Base-by-base conservation (phyloP, 1,140 invertebrate species). In the Caenorhabditis tropicalis region DNA sequence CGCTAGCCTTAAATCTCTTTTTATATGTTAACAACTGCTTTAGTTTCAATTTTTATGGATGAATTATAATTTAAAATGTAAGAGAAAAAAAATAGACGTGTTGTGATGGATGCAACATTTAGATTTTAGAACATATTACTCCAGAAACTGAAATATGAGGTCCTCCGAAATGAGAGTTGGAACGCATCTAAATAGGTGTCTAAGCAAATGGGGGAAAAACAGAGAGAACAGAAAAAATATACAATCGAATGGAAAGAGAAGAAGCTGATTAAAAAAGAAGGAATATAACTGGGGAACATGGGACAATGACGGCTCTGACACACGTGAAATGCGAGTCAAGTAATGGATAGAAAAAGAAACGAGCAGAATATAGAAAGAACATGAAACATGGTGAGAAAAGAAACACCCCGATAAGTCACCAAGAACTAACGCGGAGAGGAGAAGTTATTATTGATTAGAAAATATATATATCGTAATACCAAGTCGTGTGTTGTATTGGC, bases 101-200 rank as follows among this genome's bases (percentile, higher is more conserved):
- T n/a, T 12, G 24, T 46, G 65, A 74, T 74, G 65, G 36, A 33
- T 33, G 43, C 65, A 74, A 74, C 65, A 74, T 46, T n/a, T 74
- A 39, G 12, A 74, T 46, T 74, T 46, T 74, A 74, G 65, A 74
- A 74, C 65, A 74, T 70, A 33, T 33, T 70, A 70, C 31, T 70
- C 24, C 60, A 70, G 60, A 70, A 70, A 70, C 60, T 70, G 60
- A 70, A 70, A 36, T 36, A 36, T 74, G 65, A 74, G 65, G 65
- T 74, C 65, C 65, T 74, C 36, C 3, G 36, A 74, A 43, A 74
- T 46, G 65, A n/a, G n/a, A 74, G 36, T 74, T 74, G 65, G 19
- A 43, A 74, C 65, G 65, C 65, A 74, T 74, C 65, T 74, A 74
- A 74, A 74, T 74, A 74, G 65, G 65, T 74, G 33, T 74, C 65